Percentiles rank a stretch among this genome's conserved stretches.
Evolutionary conservation across 2,113 vertebrate genomes (phyloP).

Genomic region (Lathamus discolor): DNA sequence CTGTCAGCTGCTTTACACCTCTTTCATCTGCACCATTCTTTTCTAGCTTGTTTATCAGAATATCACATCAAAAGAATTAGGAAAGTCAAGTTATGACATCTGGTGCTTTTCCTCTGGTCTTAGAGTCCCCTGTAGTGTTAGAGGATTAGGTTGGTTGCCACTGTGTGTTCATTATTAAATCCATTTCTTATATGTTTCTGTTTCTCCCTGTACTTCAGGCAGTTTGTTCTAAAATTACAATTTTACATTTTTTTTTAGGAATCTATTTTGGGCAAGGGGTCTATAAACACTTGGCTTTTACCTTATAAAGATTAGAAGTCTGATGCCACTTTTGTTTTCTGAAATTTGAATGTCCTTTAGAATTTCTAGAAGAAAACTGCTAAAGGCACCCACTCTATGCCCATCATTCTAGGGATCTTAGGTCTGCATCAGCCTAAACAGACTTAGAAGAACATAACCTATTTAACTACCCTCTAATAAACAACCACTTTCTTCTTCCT

Average conservation of each 20-base stretch:
- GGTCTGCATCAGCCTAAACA: neutral
- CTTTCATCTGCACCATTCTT: conserved; percentile 7
- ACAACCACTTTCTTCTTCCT: neutral
- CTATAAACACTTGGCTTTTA: neutral
- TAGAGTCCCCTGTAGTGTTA: neutral
- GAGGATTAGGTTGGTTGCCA: neutral
- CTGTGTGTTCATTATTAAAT: neutral
- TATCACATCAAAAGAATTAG: conserved; percentile 42
- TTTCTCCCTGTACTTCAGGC: neutral
- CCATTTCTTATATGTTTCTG: neutral
- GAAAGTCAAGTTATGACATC: neutral
- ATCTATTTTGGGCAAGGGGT: neutral
- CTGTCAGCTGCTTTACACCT: neutral
- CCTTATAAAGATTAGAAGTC: neutral
- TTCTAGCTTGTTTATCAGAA: conserved; percentile 17
- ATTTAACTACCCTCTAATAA: neutral
- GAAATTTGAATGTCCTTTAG: neutral
- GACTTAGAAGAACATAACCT: neutral
- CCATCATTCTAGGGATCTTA: neutral
- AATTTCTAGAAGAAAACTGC: neutral
- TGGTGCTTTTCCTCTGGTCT: neutral
- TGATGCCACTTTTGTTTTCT: neutral
- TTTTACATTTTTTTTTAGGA: neutral
- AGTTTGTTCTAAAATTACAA: neutral
- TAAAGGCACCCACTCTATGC: neutral